phyloP scores from a whole-genome alignment of 2,113 vertebrate genomes.

The Takifugu bimaculatus region DNA sequence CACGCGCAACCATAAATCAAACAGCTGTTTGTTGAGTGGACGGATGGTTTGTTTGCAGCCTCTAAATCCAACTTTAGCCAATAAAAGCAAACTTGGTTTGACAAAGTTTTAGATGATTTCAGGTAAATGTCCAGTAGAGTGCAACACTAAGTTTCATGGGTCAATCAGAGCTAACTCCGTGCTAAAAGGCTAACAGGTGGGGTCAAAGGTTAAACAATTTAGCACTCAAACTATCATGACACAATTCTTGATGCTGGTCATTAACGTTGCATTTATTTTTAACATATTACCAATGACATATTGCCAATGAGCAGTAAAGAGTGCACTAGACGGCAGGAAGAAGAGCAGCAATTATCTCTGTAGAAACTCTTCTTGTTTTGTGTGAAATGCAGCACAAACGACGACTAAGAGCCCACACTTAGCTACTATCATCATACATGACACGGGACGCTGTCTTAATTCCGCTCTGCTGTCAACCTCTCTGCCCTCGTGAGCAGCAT shows the following conservation, averaged over 20 bases:
- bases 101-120: no score
- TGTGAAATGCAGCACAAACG: background rate
- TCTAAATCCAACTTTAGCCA: no score
- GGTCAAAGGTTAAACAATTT: slow-evolving; percentile 2
- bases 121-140: no score
- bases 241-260: background rate
- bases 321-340: no score
- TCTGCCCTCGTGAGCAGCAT: background rate
- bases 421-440: slow-evolving; percentile 6
- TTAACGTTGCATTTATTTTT: background rate
- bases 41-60: no score
- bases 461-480: slow-evolving; percentile 2
- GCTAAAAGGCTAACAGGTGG: slow-evolving; percentile 5
- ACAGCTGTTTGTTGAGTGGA: no score
- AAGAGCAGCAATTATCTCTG: no score
- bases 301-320: no score
- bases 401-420: background rate
- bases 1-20: no score
- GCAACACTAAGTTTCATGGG: no score
- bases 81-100: no score
- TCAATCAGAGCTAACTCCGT: background rate
- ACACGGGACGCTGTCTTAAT: slow-evolving; percentile 1
- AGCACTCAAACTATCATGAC: slow-evolving; percentile 5
- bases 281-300: background rate
- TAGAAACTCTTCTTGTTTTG: no score